Evolutionary conservation across 2,888 invertebrate species (phyloP).

Genomic region (Salpingus planirostris): DNA sequence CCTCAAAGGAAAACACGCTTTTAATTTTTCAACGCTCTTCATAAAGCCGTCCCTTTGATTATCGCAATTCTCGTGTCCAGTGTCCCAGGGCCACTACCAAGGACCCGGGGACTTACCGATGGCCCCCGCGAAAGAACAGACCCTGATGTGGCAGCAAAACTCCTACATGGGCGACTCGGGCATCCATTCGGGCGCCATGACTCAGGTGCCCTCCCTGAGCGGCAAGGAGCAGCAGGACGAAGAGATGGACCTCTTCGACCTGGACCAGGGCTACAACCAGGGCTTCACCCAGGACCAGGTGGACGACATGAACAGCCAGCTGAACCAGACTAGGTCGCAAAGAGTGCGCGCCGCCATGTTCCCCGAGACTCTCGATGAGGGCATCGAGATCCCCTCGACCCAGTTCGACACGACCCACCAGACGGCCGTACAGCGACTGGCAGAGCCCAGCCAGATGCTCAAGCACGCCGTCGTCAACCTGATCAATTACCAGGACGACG

Average conservation of each 20-base stretch:
- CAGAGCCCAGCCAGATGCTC: conserved; percentile 96
- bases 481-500: conserved; percentile 98
- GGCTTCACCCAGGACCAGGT: conserved; percentile 93
- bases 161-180: conserved; percentile 91
- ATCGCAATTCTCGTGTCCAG: too few relatives aligned
- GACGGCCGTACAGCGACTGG: conserved; percentile 89
- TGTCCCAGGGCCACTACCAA: conserved; percentile 78
- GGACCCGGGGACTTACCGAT: conserved; percentile 71
- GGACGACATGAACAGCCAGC: too few relatives aligned
- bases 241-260: conserved; percentile 83
- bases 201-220: conserved; percentile 87
- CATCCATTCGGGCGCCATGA: conserved; percentile 90
- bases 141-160: conserved; percentile 92
- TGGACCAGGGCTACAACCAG: conserved; percentile 80
- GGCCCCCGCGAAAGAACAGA: conserved; percentile 79
- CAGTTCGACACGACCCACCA: conserved; percentile 92
- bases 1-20: too few relatives aligned
- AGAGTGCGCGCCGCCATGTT: conserved; percentile 98
- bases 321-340: conserved; percentile 95
- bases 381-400: conserved; percentile 95
- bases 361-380: conserved; percentile 95
- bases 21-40: too few relatives aligned
- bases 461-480: conserved; percentile 97
- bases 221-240: conserved; percentile 96
- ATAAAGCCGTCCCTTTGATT: too few relatives aligned